phyloP scores from a whole-genome alignment of 2,113 vertebrate genomes.

The Hippocampus barbouri region DNA sequence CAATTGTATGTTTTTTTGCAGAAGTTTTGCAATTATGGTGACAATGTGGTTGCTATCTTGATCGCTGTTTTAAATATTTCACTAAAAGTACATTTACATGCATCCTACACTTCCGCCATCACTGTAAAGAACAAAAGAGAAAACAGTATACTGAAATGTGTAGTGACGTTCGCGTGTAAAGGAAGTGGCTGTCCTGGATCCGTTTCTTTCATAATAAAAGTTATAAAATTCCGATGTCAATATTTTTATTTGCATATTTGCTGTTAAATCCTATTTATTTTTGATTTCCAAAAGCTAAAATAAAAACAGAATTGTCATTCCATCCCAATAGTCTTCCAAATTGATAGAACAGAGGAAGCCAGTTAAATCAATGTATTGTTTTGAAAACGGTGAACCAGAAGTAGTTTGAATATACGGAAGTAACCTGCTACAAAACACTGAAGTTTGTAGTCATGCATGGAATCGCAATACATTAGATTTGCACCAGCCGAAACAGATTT shows the following conservation, averaged over 20 bases:
- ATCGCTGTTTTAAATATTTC: too few species aligned
- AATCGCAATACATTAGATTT: too few species aligned
- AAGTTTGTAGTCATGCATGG: not conserved
- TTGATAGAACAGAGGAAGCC: not conserved
- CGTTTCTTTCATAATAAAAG: not conserved
- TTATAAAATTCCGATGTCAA: not conserved
- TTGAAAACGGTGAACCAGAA: conserved; percentile 30
- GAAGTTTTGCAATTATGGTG: not conserved
- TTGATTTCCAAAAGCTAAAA: rapidly evolving
- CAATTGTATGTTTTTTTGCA: not conserved
- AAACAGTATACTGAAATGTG: not conserved
- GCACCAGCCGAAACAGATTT: not conserved
- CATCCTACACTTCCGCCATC: too few species aligned
- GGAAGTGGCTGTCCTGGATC: not conserved
- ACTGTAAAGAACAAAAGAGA: too few species aligned
- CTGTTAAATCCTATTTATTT: not conserved
- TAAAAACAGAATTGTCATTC: not conserved
- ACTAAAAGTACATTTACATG: too few species aligned
- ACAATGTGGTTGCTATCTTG: not conserved
- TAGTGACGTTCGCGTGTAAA: not conserved
- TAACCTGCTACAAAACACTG: not conserved
- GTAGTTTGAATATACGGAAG: not conserved
- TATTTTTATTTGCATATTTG: not conserved
- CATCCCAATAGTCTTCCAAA: not conserved
- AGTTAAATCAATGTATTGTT: conserved; percentile 10